Percentiles rank a stretch among this genome's conserved stretches.
Evolutionary conservation across 2,888 invertebrate genomes (phyloP).

Genomic region (Choristoneura rosaceana): DNA sequence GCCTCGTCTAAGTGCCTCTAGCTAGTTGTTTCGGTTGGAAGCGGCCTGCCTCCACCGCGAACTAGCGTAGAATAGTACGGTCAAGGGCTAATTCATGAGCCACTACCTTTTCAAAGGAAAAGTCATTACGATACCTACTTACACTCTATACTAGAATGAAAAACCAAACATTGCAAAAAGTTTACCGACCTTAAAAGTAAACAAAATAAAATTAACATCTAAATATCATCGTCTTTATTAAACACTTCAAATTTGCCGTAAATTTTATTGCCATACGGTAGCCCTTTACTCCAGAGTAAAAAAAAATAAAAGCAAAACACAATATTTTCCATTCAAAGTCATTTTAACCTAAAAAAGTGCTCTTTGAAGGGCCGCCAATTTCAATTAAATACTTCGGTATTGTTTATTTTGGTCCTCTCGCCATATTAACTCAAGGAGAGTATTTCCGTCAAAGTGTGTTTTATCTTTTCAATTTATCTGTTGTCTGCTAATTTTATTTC

Average conservation of each 20-base stretch:
- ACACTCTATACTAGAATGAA: too few species aligned
- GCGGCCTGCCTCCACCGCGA: too few species aligned
- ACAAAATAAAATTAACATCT: too few species aligned
- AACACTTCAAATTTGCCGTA: background rate
- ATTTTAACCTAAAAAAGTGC: slow-evolving; percentile 10
- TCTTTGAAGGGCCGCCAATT: slow-evolving; percentile 18
- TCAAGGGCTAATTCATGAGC: too few species aligned
- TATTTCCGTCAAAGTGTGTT: slow-evolving; percentile 10
- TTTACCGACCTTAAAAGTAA: too few species aligned
- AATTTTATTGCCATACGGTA: background rate
- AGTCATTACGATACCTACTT: too few species aligned
- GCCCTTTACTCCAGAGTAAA: background rate
- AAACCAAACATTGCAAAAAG: too few species aligned
- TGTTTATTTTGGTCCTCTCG: slow-evolving; percentile 22
- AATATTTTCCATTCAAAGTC: slow-evolving; percentile 20
- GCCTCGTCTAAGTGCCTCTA: too few species aligned
- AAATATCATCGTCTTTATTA: too few species aligned
- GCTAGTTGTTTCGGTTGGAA: too few species aligned
- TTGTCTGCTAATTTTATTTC: slow-evolving; percentile 13
- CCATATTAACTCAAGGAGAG: slow-evolving; percentile 17
- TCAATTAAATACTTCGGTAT: slow-evolving; percentile 22
- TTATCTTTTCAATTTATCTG: slow-evolving; percentile 12
- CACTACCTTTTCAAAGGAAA: too few species aligned
- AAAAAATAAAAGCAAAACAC: slow-evolving; percentile 5
- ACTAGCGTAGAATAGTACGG: too few species aligned